phyloP scores from a whole-genome alignment of 2,113 vertebrate genomes.

The Setophaga petechia region DNA sequence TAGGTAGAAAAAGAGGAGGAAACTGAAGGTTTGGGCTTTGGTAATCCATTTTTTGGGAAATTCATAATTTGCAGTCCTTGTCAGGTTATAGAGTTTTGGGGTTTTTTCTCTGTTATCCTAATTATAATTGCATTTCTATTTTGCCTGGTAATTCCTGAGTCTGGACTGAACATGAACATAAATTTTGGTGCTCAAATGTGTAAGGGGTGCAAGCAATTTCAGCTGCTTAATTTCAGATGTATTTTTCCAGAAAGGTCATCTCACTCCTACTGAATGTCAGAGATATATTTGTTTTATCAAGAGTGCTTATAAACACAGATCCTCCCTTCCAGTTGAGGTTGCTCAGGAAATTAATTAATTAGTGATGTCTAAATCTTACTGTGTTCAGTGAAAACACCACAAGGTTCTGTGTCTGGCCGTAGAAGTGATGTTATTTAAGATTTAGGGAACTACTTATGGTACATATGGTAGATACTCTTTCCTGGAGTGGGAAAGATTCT shows the following conservation, averaged over 20 bases:
- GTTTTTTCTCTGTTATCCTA: neutral
- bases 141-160: neutral
- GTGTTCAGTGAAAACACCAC: neutral
- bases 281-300: neutral
- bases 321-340: neutral
- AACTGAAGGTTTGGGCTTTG: neutral
- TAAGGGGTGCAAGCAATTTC: neutral
- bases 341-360: neutral
- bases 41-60: neutral
- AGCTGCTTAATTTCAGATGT: neutral
- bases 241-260: neutral
- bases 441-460: neutral
- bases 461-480: neutral
- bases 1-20: neutral
- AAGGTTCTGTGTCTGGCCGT: neutral
- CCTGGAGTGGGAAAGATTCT: neutral
- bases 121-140: neutral
- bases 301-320: neutral
- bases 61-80: neutral
- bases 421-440: neutral
- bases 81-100: neutral
- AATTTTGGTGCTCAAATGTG: neutral
- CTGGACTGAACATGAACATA: neutral
- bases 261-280: neutral
- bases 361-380: neutral